phyloP scores from a whole-genome alignment of 2,113 vertebrate genomes.

The Anarrhichthys ocellatus region DNA sequence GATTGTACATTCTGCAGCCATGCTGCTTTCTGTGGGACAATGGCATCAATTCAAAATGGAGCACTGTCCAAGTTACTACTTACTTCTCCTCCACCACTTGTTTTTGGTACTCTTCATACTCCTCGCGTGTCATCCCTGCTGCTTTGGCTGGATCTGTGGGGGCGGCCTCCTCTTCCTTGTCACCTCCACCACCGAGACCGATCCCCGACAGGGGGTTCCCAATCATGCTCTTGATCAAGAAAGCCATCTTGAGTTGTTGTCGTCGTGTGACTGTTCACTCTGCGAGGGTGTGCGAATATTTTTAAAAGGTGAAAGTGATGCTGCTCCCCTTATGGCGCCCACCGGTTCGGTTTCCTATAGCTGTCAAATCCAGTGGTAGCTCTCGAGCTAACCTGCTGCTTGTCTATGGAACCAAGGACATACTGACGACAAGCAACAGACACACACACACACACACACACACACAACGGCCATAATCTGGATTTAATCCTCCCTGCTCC shows the following conservation, averaged over 20 bases:
- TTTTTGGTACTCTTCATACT: slow-evolving; percentile 97
- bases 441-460: slow-evolving; percentile 73
- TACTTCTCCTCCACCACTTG: slow-evolving; percentile 98
- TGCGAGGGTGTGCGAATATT: background rate
- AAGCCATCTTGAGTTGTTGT: slow-evolving; percentile 85
- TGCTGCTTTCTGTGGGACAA: background rate
- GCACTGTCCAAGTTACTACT: slow-evolving; percentile 78
- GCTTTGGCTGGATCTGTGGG: slow-evolving; percentile 91
- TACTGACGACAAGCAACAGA: slow-evolving; percentile 81
- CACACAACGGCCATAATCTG: slow-evolving; percentile 89
- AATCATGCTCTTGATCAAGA: slow-evolving; percentile 95
- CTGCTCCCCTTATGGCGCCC: slow-evolving; percentile 32
- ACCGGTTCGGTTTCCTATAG: slow-evolving; percentile 52
- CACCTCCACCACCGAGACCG: slow-evolving; percentile 90
- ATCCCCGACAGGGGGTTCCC: slow-evolving; percentile 93
- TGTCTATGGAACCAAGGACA: slow-evolving; percentile 86
- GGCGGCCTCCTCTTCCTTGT: slow-evolving; percentile 89
- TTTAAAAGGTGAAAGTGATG: slow-evolving; percentile 9
- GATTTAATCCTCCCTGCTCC: slow-evolving; percentile 90
- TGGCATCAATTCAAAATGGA: slow-evolving; percentile 34
- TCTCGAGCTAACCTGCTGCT: slow-evolving; percentile 82
- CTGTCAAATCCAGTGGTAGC: slow-evolving; percentile 73
- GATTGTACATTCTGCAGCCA: slow-evolving; percentile 40
- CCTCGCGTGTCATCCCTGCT: slow-evolving; percentile 95
- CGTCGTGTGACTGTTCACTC: slow-evolving; percentile 18